Evolutionary conservation across 1,140 invertebrate species (phyloP), one percentile per base, ranked within the genome.

Genomic region (Pseudomyrmex concolor): DNA sequence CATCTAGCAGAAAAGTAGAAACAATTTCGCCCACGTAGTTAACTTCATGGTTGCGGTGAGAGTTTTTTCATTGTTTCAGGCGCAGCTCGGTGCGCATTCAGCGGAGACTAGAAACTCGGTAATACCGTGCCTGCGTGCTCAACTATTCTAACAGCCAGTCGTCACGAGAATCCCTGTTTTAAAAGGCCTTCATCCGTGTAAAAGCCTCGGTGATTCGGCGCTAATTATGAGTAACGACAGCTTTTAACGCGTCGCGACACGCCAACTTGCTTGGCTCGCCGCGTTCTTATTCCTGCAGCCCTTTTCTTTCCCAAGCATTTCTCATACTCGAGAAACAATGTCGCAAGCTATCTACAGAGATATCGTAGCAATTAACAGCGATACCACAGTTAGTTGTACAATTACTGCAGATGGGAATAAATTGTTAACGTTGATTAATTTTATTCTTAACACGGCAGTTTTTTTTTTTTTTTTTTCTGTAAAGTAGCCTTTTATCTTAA

Each of bases 221-320:
- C 91, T 92, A 92, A 92, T 91, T 92, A 91, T 91, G 90, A 92
- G 73, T 91, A 91, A 92, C 85, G 89, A 86, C 90, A 82, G 88
- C 87, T 90, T 91, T 92, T 91, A 89, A 91, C 90, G 89, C 85
- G 83, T 83, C 62, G 43, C 54, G 62, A 64, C 89, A 88, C 89
- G 86, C 86, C 84, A 89, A 83, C 89, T 87, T 84, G 78, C 84
- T 71, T 55, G 17, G 63, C 54, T 22, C 34, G 34, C 34, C 34
- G 34, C 34, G 54, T 48, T 57, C 64, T 59, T 43, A 57, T 76
- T 63, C 34, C 34, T 13, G 45, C 72, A 70, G 76, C 81, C 82
- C 73, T 85, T 66, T 88, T 86, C 83, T 84, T 86, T 83, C 80
- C 22, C 59, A 71, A 74, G 71, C 73, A 70, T 81, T 86, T 74